These are phyloP conservation scores for Cyprinodon diabolis DNA, from an alignment of 2,797 vertebrate genomes.

Conservation along the genomic window DNA sequence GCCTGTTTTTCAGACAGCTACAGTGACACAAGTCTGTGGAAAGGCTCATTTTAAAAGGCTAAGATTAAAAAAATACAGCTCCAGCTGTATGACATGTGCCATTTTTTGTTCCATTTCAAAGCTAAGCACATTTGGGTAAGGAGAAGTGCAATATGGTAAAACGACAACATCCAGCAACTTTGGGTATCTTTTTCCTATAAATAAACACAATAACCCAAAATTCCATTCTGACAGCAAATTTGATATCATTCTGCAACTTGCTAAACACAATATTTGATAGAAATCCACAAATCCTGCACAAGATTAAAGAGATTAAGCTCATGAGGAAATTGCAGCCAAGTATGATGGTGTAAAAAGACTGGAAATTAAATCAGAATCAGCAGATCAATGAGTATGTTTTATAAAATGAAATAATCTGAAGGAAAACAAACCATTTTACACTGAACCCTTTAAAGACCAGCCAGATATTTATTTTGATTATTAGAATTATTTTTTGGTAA, in stretches of 20 bases:
- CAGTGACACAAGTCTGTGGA: neutral
- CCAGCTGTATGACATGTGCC: slow-evolving; percentile 3
- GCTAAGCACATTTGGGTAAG: slow-evolving; percentile 3
- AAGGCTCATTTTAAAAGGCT: slow-evolving; percentile 1
- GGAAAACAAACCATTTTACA: neutral
- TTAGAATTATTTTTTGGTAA: neutral
- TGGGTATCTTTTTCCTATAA: neutral
- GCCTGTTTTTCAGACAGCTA: neutral
- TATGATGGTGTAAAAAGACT: slow-evolving; percentile 3
- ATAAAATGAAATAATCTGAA: neutral
- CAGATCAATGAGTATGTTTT: neutral
- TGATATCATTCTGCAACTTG: neutral
- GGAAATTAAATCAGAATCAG: neutral
- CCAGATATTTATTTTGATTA: neutral
- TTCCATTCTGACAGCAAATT: neutral
- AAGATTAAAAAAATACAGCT: slow-evolving; percentile 2
- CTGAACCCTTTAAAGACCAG: neutral
- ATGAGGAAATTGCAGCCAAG: slow-evolving; percentile 1
- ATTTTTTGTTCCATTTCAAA: neutral
- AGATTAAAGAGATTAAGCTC: neutral
- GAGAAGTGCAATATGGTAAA: neutral
- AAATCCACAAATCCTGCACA: neutral
- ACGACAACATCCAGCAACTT: neutral
- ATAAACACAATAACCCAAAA: neutral
- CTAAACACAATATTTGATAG: neutral